Evolutionary conservation across 2,888 invertebrate species (phyloP).

Genomic region (Pogonocherus hispidulus): DNA sequence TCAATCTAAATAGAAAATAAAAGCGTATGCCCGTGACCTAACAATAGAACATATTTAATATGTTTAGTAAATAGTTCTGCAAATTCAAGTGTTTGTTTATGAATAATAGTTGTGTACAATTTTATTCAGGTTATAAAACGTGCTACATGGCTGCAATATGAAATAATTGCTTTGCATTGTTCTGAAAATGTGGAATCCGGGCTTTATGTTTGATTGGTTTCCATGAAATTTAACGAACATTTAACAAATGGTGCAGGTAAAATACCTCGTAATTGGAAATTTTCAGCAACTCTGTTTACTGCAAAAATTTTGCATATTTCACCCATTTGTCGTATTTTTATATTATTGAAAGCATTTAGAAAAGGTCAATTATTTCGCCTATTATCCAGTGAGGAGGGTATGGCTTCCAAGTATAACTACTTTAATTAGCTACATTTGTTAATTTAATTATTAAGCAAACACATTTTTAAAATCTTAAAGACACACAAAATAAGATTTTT

Average conservation of each 20-base stretch:
- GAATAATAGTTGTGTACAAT: slow-evolving; percentile 9
- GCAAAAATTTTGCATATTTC: slow-evolving; percentile 23
- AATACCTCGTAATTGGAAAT: slow-evolving; percentile 4
- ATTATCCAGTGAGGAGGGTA: too few relatives aligned
- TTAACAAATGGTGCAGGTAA: slow-evolving; percentile 6
- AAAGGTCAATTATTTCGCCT: too few relatives aligned
- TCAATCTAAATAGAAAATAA: slow-evolving; percentile 14
- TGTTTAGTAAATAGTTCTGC: slow-evolving; percentile 19
- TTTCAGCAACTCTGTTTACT: background rate
- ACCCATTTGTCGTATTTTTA: too few relatives aligned
- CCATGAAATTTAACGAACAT: slow-evolving; percentile 11
- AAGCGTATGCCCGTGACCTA: slow-evolving; percentile 1
- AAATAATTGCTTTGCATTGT: slow-evolving; percentile 14
- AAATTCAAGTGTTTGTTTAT: slow-evolving; percentile 16
- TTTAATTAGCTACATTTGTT: too few relatives aligned
- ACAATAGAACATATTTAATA: slow-evolving; percentile 20
- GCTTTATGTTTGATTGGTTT: background rate
- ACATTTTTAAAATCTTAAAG: too few relatives aligned
- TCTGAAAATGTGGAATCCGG: slow-evolving; percentile 14
- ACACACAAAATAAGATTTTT: too few relatives aligned
- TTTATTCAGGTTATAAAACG: slow-evolving; percentile 5
- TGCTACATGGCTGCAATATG: background rate
- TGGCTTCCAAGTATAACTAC: too few relatives aligned
- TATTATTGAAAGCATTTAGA: too few relatives aligned
- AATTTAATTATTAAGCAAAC: too few relatives aligned